These are phyloP conservation scores for Eupithecia subfuscata DNA, from an alignment of 2,888 invertebrate species.

Conservation along the genomic window DNA sequence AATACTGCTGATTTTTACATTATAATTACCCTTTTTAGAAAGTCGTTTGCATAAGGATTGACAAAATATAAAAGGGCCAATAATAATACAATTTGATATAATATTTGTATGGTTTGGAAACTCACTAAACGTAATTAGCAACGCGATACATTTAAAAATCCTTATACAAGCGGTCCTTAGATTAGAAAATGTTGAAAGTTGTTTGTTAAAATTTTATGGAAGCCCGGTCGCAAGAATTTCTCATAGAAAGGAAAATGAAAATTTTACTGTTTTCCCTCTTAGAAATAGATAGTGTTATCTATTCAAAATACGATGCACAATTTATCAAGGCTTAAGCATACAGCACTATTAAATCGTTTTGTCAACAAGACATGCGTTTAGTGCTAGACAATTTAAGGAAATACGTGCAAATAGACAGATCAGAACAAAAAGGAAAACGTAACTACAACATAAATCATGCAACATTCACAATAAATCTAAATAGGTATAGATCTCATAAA, in stretches of 20 bases:
- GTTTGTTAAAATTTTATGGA: background rate
- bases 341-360: background rate
- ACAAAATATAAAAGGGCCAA: background rate
- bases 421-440: conserved; percentile 17
- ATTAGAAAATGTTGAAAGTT: background rate
- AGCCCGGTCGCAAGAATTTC: background rate
- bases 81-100: background rate
- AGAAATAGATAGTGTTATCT: background rate
- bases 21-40: background rate
- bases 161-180: background rate
- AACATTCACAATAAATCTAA: conserved; percentile 10
- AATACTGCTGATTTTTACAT: too few relatives aligned
- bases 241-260: background rate
- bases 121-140: background rate
- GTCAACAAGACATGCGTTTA: background rate
- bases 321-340: background rate
- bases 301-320: background rate
- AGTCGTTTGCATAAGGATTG: background rate
- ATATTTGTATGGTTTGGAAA: background rate
- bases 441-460: conserved; percentile 29
- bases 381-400: background rate
- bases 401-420: conserved; percentile 8
- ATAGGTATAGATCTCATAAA: background rate
- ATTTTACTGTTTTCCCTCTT: background rate
- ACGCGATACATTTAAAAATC: background rate